Evolutionary conservation across 2,888 invertebrate genomes (phyloP).

Genomic region (Acanthosoma haemorrhoidale): DNA sequence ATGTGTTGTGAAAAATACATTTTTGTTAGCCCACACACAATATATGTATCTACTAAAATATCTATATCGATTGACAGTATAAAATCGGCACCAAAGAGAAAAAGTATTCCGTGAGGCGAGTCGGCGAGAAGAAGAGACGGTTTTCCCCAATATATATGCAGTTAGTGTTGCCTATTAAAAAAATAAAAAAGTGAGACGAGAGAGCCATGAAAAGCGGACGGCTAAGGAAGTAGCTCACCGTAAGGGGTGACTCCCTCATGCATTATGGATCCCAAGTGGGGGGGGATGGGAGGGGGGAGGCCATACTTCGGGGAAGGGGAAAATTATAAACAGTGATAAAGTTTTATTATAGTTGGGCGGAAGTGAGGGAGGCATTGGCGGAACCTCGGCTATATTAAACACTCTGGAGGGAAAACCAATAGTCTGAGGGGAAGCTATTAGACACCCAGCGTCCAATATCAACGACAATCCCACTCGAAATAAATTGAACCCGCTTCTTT

Average conservation of each 20-base stretch:
- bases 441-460: neutral
- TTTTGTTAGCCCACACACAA: too few species aligned
- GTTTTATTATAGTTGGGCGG: conserved; percentile 32
- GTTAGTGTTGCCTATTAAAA: conserved; percentile 2
- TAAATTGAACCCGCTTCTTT: neutral
- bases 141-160: neutral
- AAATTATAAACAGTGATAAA: conserved; percentile 36
- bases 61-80: neutral
- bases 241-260: neutral
- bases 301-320: conserved; percentile 1
- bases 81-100: too few species aligned
- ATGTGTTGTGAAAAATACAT: too few species aligned
- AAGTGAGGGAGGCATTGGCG: too few species aligned
- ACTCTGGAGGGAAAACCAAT: conserved; percentile 39
- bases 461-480: neutral
- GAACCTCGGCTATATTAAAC: conserved; percentile 35
- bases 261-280: neutral
- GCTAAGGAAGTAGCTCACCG: neutral
- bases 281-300: neutral
- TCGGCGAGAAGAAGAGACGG: neutral
- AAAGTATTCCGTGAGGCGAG: too few species aligned
- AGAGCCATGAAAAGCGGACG: neutral
- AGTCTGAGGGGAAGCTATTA: neutral
- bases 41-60: too few species aligned
- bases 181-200: neutral